Conservation (phyloP, 2,888 invertebrate species). For the Caenorhabditis sulstoni region DNA sequence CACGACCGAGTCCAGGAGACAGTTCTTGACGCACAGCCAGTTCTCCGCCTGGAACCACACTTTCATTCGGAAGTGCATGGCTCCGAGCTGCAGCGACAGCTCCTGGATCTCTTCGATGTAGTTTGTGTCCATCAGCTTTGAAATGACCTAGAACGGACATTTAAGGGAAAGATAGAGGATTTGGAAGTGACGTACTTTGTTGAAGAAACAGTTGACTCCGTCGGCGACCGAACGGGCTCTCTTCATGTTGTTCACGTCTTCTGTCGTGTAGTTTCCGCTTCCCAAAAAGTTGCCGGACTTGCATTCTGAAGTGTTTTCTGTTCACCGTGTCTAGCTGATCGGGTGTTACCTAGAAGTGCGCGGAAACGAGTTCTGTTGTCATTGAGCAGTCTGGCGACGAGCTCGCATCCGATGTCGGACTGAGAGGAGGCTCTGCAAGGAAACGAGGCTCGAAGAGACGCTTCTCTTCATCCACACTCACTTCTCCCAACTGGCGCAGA, state of each 20-base stretch:
- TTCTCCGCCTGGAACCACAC: slow-evolving; percentile 68
- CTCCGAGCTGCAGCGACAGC: slow-evolving; percentile 63
- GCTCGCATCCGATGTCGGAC: slow-evolving; percentile 61
- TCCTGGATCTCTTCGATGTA: slow-evolving; percentile 56
- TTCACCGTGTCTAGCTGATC: neutral
- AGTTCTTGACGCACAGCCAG: slow-evolving; percentile 68
- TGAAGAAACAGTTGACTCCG: slow-evolving; percentile 63
- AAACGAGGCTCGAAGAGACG: no score
- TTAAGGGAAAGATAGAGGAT: no score
- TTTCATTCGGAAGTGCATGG: slow-evolving; percentile 63
- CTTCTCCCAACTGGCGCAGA: slow-evolving; percentile 59
- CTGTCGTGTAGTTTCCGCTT: slow-evolving; percentile 52
- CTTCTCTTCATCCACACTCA: neutral
- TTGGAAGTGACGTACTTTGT: slow-evolving; percentile 36
- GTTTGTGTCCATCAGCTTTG: slow-evolving; percentile 49
- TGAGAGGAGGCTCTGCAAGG: slow-evolving; percentile 56
- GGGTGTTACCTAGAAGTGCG: slow-evolving; percentile 55
- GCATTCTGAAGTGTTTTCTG: slow-evolving; percentile 46
- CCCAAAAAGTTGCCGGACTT: slow-evolving; percentile 54
- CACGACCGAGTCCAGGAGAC: slow-evolving; percentile 62
- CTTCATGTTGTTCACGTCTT: slow-evolving; percentile 59
- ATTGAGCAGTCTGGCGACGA: slow-evolving; percentile 60
- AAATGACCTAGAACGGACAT: slow-evolving; percentile 47
- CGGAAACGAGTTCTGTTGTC: slow-evolving; percentile 64
- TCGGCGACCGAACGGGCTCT: slow-evolving; percentile 59